Conservation (phyloP, 2,888 invertebrate genomes). For the Buathra laborator region DNA sequence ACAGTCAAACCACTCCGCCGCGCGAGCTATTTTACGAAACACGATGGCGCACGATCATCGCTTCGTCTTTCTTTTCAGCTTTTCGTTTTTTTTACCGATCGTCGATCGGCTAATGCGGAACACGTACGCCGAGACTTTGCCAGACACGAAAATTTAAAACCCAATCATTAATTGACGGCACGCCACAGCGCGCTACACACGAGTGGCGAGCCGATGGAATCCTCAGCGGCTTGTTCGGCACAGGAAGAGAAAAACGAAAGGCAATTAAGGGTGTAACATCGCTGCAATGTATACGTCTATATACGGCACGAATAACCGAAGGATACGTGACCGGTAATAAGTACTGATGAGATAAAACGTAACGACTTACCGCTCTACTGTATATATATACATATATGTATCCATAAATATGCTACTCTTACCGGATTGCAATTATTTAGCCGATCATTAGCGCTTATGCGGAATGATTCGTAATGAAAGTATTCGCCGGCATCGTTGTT, state of each 20-base stretch:
- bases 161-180: conserved; percentile 67
- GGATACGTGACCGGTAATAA: conserved; percentile 64
- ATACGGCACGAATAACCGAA: conserved; percentile 63
- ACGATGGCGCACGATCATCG: background rate
- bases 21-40: background rate
- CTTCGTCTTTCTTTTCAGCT: background rate
- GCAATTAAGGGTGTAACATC: conserved; percentile 66
- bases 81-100: conserved; percentile 34
- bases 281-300: conserved; percentile 53
- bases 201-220: conserved; percentile 44
- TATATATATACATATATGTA: background rate
- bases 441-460: conserved; percentile 34
- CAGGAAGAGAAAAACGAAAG: conserved; percentile 60
- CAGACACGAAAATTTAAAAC: conserved; percentile 62
- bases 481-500: conserved; percentile 41
- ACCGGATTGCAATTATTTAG: conserved; percentile 50
- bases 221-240: conserved; percentile 9
- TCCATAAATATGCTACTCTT: conserved; percentile 5
- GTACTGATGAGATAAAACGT: conserved; percentile 56
- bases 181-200: conserved; percentile 16
- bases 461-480: conserved; percentile 19
- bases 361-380: conserved; percentile 43
- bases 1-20: background rate
- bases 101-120: conserved; percentile 60
- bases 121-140: conserved; percentile 55